These are phyloP conservation scores for Rhagologus leucostigma DNA, from an alignment of 2,113 vertebrate genomes.

Conservation along the genomic window DNA sequence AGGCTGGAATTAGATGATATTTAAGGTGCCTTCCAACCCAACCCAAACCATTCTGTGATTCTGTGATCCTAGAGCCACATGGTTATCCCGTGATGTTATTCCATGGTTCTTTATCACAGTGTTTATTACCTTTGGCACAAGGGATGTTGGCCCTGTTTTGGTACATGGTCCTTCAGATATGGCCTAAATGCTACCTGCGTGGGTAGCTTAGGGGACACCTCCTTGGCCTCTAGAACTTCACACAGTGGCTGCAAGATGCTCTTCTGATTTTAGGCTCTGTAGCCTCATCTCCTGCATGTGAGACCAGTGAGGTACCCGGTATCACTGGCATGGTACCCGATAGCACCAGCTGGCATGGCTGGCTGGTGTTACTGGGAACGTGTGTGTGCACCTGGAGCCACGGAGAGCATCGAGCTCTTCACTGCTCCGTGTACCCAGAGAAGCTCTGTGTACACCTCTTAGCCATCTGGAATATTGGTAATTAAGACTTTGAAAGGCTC, in stretches of 20 bases:
- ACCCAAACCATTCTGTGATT: background rate
- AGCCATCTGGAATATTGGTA: background rate
- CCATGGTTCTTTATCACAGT: background rate
- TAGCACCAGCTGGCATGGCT: too few species aligned
- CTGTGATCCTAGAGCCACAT: background rate
- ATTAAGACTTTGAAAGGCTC: background rate
- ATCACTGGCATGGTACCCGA: too few species aligned
- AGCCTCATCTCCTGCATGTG: background rate
- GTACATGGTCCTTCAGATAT: background rate
- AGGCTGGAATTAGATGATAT: background rate
- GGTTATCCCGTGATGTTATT: background rate
- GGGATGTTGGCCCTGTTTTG: background rate
- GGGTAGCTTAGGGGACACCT: background rate
- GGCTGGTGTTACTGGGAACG: background rate
- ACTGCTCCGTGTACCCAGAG: background rate
- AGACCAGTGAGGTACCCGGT: background rate
- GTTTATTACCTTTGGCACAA: background rate
- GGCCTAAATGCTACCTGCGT: background rate
- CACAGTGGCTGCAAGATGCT: background rate
- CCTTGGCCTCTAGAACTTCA: background rate
- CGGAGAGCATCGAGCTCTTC: accelerated
- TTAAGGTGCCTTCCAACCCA: background rate
- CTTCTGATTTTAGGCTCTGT: background rate
- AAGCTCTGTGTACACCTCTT: background rate
- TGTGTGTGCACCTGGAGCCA: background rate